Evolutionary conservation across 2,797 vertebrate genomes (phyloP).

Genomic region (Hippocampus kuda): DNA sequence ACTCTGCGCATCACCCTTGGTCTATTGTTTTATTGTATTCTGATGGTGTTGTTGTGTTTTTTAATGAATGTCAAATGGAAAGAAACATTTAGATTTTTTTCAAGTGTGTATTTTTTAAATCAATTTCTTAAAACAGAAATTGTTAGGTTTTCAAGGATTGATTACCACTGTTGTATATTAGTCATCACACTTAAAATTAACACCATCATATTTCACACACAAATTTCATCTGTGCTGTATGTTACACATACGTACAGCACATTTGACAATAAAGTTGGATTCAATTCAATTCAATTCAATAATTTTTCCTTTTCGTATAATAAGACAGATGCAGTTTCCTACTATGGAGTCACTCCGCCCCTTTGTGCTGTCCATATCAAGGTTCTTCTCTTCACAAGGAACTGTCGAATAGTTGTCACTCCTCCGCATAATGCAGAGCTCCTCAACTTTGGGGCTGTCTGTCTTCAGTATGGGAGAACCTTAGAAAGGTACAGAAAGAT

Average conservation of each 20-base stretch:
- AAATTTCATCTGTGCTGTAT: too few relatives aligned
- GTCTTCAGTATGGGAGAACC: slow-evolving; percentile 35
- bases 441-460: slow-evolving; percentile 32
- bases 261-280: too few relatives aligned
- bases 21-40: not conserved
- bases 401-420: slow-evolving; percentile 74
- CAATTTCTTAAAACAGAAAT: not conserved
- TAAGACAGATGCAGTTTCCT: slow-evolving; percentile 28
- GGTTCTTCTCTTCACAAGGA: slow-evolving; percentile 67
- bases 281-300: not conserved
- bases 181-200: not conserved
- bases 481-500: slow-evolving; percentile 14
- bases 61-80: not conserved
- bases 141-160: not conserved
- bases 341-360: slow-evolving; percentile 70
- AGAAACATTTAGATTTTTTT: not conserved
- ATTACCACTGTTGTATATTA: not conserved
- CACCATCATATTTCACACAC: too few relatives aligned
- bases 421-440: slow-evolving; percentile 65
- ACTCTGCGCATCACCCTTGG: not conserved
- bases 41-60: not conserved
- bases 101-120: not conserved
- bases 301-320: not conserved
- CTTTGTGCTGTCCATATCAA: slow-evolving; percentile 67
- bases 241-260: too few relatives aligned